These are phyloP conservation scores for Scalopus aquaticus DNA, from an alignment of 2,113 vertebrate genomes.

Conservation along the genomic window DNA sequence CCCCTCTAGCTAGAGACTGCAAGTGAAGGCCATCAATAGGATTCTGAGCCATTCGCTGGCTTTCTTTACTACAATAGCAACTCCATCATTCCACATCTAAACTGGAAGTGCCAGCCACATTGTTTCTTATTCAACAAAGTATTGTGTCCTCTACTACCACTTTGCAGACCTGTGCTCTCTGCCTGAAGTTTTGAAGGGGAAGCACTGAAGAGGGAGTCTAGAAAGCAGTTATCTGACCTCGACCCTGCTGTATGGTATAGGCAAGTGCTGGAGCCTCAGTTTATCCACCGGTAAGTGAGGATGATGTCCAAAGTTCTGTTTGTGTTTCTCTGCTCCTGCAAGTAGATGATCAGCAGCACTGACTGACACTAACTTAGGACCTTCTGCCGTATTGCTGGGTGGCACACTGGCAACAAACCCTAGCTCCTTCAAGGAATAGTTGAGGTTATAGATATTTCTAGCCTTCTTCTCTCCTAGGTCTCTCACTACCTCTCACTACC, in stretches of 20 bases:
- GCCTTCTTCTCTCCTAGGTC: no score
- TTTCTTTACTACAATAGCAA: not conserved
- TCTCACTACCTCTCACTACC: not conserved
- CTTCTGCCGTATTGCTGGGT: not conserved
- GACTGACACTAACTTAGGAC: no score
- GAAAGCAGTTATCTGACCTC: not conserved
- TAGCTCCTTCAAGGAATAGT: not conserved
- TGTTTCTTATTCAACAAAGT: constrained; percentile 2
- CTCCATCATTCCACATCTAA: not conserved
- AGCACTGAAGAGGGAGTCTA: not conserved
- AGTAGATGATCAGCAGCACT: not conserved
- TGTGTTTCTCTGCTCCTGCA: not conserved
- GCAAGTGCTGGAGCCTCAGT: not conserved
- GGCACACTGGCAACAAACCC: not conserved
- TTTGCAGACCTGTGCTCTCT: not conserved
- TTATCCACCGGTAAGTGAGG: not conserved
- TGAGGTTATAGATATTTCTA: not conserved
- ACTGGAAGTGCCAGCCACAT: not conserved
- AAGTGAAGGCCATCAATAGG: not conserved
- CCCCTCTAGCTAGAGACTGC: not conserved
- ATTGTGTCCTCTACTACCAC: not conserved
- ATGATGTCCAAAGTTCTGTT: not conserved
- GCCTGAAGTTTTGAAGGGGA: not conserved
- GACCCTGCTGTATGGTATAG: not conserved
- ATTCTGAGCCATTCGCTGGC: not conserved